Evolutionary conservation across 2,797 vertebrate genomes (phyloP), one percentile per base, ranked within the genome.

Genomic region (Chelonia mydas): DNA sequence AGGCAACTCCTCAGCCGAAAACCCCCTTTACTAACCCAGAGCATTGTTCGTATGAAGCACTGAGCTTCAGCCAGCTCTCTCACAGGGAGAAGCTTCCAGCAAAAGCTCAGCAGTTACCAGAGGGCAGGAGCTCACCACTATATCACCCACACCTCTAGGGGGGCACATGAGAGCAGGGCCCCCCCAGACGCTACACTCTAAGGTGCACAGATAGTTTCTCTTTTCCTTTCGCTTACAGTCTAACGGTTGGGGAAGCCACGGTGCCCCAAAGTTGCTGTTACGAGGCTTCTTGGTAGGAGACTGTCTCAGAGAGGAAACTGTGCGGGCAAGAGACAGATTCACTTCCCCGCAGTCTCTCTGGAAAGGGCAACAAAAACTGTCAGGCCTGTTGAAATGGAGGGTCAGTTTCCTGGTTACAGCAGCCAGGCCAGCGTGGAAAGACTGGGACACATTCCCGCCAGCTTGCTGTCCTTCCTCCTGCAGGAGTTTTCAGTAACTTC

Each of bases 371-470:
- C 17, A 53, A 54, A 41, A 90, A 41, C 88, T 45, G 74, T 68
- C 81, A 78, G 49, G 74, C n/a, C 25, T 41, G 31, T 33, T 57
- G 7, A n/a, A 68, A 37, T 51, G 19, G 87, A 68, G 81, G 49
- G 74, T 27, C 16, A 51, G 79, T n/a, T 68, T 85, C 77, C 79
- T 55, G 17, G 76, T 72, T 45, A 3, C 45, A 37, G 76, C 0
- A 0, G 47, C 51, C 5, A 19, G 79, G 37, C 76, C 74, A 2
- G 15, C 0, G 0, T 27, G 61, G 95, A 88, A 90, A 55, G 92
- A 31, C 3, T 0, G 0, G 59, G 82, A 54, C 37, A 1, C 0
- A 31, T 9, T 10, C 0, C 25, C 83, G 10, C 54, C 65, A 72
- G 54, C 83, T 82, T 88, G 0, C 1, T 1, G 83, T 86, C 5